Conservation (phyloP, 2,113 vertebrate species). For the Tapirus terrestris region DNA sequence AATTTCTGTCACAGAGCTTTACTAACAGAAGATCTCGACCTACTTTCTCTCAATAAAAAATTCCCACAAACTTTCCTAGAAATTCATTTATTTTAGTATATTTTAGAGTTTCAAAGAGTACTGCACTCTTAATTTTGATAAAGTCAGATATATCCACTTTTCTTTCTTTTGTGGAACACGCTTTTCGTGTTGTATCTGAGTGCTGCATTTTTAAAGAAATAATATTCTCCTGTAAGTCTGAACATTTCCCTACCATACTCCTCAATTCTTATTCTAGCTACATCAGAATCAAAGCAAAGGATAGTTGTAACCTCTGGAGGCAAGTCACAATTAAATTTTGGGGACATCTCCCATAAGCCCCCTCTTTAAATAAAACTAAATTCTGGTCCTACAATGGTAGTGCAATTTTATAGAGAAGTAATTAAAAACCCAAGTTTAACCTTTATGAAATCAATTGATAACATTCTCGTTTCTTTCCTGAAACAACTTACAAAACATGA, state of each 20-base stretch:
- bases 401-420: neutral
- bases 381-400: neutral
- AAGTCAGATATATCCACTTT: neutral
- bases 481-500: slow-evolving; percentile 39
- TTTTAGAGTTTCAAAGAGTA: neutral
- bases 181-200: neutral
- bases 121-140: neutral
- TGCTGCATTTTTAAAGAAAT: neutral
- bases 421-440: neutral
- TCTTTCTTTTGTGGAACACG: neutral
- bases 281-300: slow-evolving; percentile 13
- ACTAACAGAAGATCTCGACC: neutral
- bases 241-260: neutral
- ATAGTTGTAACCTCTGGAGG: neutral
- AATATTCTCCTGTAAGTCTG: neutral
- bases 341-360: neutral
- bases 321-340: neutral
- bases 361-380: slow-evolving; percentile 43
- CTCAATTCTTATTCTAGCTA: neutral
- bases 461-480: neutral
- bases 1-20: neutral
- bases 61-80: neutral
- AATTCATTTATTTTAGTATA: neutral
- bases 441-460: neutral
- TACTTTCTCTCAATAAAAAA: neutral